Conservation (phyloP, 1,140 invertebrate genomes). For the Tetramorium alpestre region DNA sequence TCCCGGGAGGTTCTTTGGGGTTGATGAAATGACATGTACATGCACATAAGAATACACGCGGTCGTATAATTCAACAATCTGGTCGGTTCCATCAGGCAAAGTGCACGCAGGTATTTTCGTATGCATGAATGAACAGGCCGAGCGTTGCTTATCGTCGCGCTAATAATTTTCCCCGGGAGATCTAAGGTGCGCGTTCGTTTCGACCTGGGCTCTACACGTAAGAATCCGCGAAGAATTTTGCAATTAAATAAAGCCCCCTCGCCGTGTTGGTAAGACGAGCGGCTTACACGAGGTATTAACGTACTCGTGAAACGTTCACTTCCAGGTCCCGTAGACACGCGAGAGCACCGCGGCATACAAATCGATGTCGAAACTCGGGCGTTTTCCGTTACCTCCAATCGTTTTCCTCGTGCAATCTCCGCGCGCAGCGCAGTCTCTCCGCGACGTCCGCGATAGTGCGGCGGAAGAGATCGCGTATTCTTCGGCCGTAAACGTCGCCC, state of each 20-base stretch:
- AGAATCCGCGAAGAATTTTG: neutral
- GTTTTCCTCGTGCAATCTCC: conserved; percentile 11
- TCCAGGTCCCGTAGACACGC: conserved; percentile 34
- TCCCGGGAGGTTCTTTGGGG: neutral
- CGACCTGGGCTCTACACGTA: neutral
- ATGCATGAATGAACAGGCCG: conserved; percentile 22
- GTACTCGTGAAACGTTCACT: conserved; percentile 34
- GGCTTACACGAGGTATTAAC: conserved; percentile 7
- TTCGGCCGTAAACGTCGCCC: neutral
- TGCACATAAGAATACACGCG: neutral
- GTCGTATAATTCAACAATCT: conserved; percentile 12
- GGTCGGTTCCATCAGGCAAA: neutral
- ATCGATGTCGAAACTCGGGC: conserved; percentile 52
- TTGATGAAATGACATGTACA: neutral
- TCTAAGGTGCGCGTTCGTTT: neutral
- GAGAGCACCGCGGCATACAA: conserved; percentile 44
- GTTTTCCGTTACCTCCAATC: conserved; percentile 38
- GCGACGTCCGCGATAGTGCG: neutral
- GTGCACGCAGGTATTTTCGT: conserved; percentile 10
- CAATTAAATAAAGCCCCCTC: conserved; percentile 26
- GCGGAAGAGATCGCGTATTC: neutral
- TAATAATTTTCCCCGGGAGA: conserved; percentile 9
- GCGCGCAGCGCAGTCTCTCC: neutral
- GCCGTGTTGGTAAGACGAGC: neutral
- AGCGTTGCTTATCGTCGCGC: neutral